A percentile compares a stretch with the other conserved stretches of the same genome.
phyloP scores from a whole-genome alignment of 2,113 vertebrate species.

The Machaerirhynchus nigripectus region DNA sequence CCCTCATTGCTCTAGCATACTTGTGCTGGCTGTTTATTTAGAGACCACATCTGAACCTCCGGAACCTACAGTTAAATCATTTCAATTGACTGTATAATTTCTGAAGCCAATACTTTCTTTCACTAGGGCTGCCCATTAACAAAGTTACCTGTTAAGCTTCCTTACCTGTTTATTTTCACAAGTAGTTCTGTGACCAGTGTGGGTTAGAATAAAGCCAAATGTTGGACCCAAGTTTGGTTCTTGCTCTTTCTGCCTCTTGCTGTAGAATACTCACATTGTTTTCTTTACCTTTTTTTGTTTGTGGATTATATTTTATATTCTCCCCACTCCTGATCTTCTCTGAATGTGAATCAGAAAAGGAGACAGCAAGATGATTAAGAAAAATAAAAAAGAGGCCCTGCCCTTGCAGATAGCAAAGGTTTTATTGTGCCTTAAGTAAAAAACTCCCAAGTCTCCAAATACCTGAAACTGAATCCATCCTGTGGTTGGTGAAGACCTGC shows the following conservation, averaged over 20 bases:
- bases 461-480: not conserved
- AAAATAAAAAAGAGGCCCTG: not conserved
- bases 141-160: not conserved
- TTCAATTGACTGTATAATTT: not conserved
- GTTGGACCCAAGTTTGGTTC: not conserved
- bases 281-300: not conserved
- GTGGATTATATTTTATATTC: not conserved
- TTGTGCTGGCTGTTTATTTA: not conserved
- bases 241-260: not conserved
- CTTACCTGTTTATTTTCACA: not conserved
- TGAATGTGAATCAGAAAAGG: not conserved
- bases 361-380: not conserved
- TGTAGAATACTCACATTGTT: not conserved
- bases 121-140: not conserved
- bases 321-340: not conserved
- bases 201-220: not conserved
- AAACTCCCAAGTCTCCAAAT: not conserved
- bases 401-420: not conserved
- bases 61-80: not conserved
- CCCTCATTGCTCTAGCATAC: not conserved
- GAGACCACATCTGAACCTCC: not conserved
- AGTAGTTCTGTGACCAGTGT: not conserved
- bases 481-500: not conserved
- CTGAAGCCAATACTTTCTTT: not conserved
- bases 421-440: not conserved